Base-by-base conservation (phyloP, 1,140 invertebrate species). In the Sesamia nonagrioides region DNA sequence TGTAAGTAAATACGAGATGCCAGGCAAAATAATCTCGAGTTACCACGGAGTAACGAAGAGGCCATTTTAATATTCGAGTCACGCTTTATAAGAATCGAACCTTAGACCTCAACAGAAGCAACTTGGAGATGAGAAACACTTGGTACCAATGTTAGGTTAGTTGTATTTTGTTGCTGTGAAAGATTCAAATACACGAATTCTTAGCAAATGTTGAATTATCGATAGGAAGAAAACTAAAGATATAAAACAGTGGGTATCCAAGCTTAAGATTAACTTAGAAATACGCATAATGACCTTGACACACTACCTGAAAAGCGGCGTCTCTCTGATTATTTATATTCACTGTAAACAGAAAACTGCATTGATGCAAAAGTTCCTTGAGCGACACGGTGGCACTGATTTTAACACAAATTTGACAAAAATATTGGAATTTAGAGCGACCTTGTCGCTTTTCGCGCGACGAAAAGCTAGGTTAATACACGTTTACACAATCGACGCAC, bases 361-460 rank as follows among this genome's bases (percentile, higher is more conserved):
- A 77, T 77, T 35, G 63, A 77, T 13, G 61, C 18, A 68, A 52
- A 56, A 63, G 8, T 48, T 40, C 63, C 63, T 77, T 40, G 37
- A 66, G 61, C 63, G 37, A 48, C 33, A 60, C 13, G n/a, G 76
- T 71, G 45, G 27, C 63, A 69, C 76, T 17, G 17, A 9, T 72
- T 17, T 56, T 35, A 50, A 42, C 58, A 45, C 37, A 18, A 9
- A 35, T 35, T 75, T 50, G 17, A 72, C 50, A 72, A 40, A 37
- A 58, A 72, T 54, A 35, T 72, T 35, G 21, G 21, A 50, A 21
- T 52, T 27, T 61, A 35, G 74, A 54, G 35, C 35, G 52, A 69
- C 50, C 66, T 69, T 77, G 75, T 33, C 33, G 52, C 21, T 77
- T 58, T 80, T 80, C 56, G 68, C 80, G 75, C 69, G 66, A 80